Evolutionary conservation across 2,797 vertebrate species (phyloP).

Genomic region (Crenichthys baileyi): DNA sequence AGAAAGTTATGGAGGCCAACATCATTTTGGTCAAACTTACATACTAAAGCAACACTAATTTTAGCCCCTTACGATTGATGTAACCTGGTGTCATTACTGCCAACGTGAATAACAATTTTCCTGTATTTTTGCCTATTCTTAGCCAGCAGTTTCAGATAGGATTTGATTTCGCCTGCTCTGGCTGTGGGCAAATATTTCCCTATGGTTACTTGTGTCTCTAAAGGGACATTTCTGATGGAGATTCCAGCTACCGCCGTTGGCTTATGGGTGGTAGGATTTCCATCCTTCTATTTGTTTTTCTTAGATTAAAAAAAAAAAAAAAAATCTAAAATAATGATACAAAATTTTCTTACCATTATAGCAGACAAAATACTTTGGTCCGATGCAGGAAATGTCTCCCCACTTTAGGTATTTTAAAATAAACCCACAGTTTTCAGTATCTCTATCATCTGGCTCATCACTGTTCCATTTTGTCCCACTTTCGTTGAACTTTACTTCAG

Average conservation of each 20-base stretch:
- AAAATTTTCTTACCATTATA: conserved; percentile 8
- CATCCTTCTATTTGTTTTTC: not conserved
- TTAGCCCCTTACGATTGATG: not conserved
- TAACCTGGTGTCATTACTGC: not conserved
- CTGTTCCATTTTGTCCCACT: accelerated
- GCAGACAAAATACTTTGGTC: accelerated
- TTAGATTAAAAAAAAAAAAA: not conserved
- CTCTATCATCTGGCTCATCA: accelerated
- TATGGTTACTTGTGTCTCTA: not conserved
- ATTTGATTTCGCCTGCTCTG: not conserved
- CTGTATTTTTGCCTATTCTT: not conserved
- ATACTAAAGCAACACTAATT: not conserved
- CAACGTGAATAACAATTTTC: not conserved
- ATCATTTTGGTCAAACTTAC: not conserved
- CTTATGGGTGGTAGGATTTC: not conserved
- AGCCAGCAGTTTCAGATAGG: not conserved
- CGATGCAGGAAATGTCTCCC: accelerated
- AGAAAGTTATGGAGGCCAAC: not conserved
- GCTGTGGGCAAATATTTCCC: not conserved
- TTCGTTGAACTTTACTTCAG: not conserved
- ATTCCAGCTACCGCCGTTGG: not conserved
- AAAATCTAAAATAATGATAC: not conserved
- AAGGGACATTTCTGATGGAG: not conserved
- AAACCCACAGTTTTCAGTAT: not conserved
- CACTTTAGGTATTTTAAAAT: accelerated